phyloP scores from a whole-genome alignment of 2,797 vertebrate species.

The Meriones psammophilus region DNA sequence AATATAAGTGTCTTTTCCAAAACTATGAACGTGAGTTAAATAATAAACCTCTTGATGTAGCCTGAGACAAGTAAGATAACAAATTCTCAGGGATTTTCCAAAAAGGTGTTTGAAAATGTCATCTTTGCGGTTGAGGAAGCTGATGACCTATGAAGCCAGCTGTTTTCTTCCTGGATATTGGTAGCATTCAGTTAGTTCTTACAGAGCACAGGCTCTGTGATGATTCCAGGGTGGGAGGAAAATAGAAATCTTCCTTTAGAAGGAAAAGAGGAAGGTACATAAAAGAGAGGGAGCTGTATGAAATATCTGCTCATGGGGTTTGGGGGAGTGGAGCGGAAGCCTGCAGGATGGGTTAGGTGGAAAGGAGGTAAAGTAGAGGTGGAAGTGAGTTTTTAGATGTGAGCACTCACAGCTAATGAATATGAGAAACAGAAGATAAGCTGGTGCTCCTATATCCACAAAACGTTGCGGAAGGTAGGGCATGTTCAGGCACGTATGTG shows the following conservation, averaged over 20 bases:
- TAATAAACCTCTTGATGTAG: constrained; percentile 29
- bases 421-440: neutral
- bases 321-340: no score
- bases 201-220: neutral
- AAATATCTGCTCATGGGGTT: neutral
- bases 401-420: neutral
- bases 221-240: neutral
- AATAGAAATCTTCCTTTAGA: neutral
- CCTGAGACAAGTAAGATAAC: neutral
- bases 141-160: neutral
- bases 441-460: no score
- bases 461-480: neutral
- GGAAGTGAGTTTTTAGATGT: neutral
- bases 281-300: neutral
- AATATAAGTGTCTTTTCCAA: constrained; percentile 15
- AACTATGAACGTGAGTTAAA: neutral
- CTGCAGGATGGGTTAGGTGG: no score
- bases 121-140: neutral
- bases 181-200: neutral
- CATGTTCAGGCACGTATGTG: neutral
- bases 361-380: neutral
- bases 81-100: neutral
- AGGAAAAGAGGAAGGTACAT: neutral
- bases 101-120: neutral
- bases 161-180: neutral